phyloP scores from a whole-genome alignment of 1,140 invertebrate species.

The Trichonephila clavata region DNA sequence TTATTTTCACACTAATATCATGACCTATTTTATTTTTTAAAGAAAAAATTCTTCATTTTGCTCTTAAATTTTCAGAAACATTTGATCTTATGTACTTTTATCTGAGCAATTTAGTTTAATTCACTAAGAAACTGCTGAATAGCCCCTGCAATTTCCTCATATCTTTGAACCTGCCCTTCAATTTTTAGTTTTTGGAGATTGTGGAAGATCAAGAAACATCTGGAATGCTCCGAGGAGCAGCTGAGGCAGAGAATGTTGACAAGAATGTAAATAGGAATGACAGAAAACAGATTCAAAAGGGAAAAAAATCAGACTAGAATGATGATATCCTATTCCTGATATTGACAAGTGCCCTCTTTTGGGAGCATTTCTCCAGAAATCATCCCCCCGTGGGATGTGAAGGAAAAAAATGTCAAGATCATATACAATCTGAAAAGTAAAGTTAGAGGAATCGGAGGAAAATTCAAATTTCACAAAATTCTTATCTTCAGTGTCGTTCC shows the following conservation, averaged over 20 bases:
- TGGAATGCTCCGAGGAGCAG: neutral
- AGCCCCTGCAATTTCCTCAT: neutral
- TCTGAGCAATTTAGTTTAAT: neutral
- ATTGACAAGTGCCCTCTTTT: neutral
- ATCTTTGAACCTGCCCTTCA: neutral
- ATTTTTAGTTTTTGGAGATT: neutral
- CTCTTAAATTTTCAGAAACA: neutral
- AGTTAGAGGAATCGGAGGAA: neutral
- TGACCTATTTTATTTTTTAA: too few species aligned
- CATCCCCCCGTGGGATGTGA: neutral
- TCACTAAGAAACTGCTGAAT: neutral
- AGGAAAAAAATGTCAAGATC: neutral
- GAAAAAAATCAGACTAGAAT: neutral
- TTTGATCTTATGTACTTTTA: neutral
- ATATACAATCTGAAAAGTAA: neutral
- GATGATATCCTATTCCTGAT: neutral
- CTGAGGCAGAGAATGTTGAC: neutral
- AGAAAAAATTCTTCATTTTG: too few species aligned
- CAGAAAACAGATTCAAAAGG: conserved; percentile 14
- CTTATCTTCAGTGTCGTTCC: neutral
- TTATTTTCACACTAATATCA: too few species aligned
- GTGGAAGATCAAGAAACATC: neutral
- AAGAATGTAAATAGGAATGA: neutral
- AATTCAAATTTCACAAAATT: neutral
- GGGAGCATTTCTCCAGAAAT: neutral